Evolutionary conservation across 2,888 invertebrate species (phyloP), one percentile per base, ranked within the genome.

Genomic region (Oithona nana): DNA sequence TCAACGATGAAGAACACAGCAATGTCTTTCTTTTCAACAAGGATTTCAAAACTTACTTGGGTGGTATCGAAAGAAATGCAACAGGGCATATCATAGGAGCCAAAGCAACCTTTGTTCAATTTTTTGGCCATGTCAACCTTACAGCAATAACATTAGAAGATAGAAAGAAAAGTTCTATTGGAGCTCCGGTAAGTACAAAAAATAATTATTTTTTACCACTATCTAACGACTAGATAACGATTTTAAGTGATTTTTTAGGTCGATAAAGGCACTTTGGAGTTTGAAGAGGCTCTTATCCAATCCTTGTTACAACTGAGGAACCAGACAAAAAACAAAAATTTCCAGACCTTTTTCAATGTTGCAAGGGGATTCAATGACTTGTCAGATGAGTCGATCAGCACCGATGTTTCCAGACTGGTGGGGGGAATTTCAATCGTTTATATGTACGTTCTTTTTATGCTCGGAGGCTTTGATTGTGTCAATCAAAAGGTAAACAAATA

Each of bases 381-480:
- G 31, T 84, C 82, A 70, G 78, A 79, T 1, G 75, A 77, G 57
- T 76, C 82, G 4, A 81, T 86, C 77, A 83, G 84, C 70, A 79
- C 82, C 71, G 87, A 87, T 69, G 74, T 84, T 64, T 80, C 80
- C 67, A 82, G 82, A 73, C 71, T 88, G 24, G 74, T 78, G 31
- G 69, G 81, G 63, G 87, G 87, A 57, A 80, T 82, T 65, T 66
- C 78, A 49, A 71, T 86, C 57, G 84, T 87, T 81, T 81, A 84
- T 68, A 68, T 84, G 48, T 88, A 86, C 69, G 81, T 88, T 51
- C 78, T 81, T 66, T 72, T 83, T 66, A 82, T 83, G 65, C 75
- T 87, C 61, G 86, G 86, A 6, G 80, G 81, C 70, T 83, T 77
- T 70, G 86, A 84, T 71, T 81, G 82, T 77, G 74, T 86, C 28